These are phyloP conservation scores for Sarcophaga rosellei DNA, from an alignment of 2,888 invertebrate genomes.

Conservation along the genomic window DNA sequence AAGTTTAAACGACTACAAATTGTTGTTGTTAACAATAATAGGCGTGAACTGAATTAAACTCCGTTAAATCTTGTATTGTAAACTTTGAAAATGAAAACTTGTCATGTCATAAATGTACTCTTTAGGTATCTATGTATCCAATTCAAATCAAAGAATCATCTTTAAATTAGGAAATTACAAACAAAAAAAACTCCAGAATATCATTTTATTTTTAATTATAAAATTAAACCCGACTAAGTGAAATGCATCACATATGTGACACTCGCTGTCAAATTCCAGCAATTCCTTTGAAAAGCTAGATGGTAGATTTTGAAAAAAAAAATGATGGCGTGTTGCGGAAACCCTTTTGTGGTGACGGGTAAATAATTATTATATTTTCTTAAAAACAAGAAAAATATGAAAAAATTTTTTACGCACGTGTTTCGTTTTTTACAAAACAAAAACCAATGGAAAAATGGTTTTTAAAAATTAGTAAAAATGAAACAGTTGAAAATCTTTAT, in stretches of 20 bases:
- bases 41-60: too few relatives aligned
- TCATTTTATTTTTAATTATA: not conserved
- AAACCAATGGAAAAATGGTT: not conserved
- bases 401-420: constrained; percentile 5
- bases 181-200: not conserved
- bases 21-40: too few relatives aligned
- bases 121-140: too few relatives aligned
- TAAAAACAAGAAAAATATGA: not conserved
- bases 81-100: too few relatives aligned
- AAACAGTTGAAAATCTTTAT: not conserved
- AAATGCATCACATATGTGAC: not conserved
- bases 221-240: not conserved
- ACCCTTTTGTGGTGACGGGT: constrained; percentile 37
- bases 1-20: too few relatives aligned
- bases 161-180: too few relatives aligned
- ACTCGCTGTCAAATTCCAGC: not conserved
- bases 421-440: not conserved
- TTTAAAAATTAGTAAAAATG: not conserved
- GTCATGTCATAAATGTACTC: too few relatives aligned
- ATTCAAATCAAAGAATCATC: too few relatives aligned
- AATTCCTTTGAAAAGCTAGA: not conserved
- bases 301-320: not conserved
- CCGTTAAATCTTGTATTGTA: too few relatives aligned
- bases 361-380: constrained; percentile 33
- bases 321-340: constrained; percentile 4